Evolutionary conservation across 2,797 vertebrate genomes (phyloP), one percentile per base, ranked within the genome.

Genomic region (Echeneis naucrates): DNA sequence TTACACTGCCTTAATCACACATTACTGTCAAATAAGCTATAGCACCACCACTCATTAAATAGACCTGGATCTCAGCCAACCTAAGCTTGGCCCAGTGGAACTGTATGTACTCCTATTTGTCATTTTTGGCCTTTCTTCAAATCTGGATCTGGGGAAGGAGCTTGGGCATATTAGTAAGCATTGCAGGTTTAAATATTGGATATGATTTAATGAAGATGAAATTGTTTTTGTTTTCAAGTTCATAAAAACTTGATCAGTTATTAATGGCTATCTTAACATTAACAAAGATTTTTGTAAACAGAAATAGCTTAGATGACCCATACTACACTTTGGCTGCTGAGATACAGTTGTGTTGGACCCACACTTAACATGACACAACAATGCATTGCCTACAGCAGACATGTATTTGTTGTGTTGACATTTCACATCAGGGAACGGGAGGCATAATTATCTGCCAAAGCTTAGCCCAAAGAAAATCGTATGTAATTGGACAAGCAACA

Each of bases 1-100:
- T 82, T 84, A 69, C 70, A 78, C 75, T 57, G 78, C 68, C 72
- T 84, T 89, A 88, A 91, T 86, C 83, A 87, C 84, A 89, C 66
- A 72, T 88, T 78, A 81, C 58, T 80, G 77, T 82, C 77, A 64
- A 74, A 84, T 87, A 77, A 77, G 68, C 44, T 64, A 51, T 68
- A 52, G 42, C 44, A 72, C 72, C 52, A 61, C 63, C 71, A 53
- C 72, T 80, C 71, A 85, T 82, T 82, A 83, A 75, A 79, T 16
- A 77, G 62, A 80, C 61, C 62, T 78, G 79, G 84, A 78, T 77
- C 56, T 59, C 68, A 67, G 54, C 74, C 73, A 58, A 61, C 17
- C 59, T 52, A 37, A 51, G 60, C 69, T 47, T 60, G 47, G 59
- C 59, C 44, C 60, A 72, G 23, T 67, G 33, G 30, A 80, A 47